phyloP scores from a whole-genome alignment of 2,113 vertebrate species.

The Paramormyrops kingsleyae region DNA sequence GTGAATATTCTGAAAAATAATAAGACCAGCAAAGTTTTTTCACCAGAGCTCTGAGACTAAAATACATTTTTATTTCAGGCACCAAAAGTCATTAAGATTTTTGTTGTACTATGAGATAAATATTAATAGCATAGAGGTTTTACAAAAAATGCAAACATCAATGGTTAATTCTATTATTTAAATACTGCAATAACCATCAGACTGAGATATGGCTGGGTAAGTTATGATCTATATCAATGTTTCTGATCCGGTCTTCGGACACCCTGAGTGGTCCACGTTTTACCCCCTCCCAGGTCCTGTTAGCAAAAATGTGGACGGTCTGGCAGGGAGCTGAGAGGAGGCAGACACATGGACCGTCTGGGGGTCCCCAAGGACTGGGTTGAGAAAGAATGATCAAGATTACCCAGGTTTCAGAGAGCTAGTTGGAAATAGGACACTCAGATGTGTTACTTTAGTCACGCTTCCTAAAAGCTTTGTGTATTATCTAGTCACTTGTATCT shows the following conservation, averaged over 20 bases:
- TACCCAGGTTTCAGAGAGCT: neutral
- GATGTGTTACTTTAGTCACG: neutral
- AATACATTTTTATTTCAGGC: conserved; percentile 29
- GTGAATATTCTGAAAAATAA: conserved; percentile 7
- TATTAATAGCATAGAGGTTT: conserved; percentile 22
- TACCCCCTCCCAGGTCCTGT: neutral
- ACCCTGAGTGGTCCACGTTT: neutral
- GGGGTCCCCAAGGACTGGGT: neutral
- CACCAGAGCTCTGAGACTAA: conserved; percentile 22
- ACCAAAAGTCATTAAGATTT: conserved; percentile 24
- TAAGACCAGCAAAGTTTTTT: conserved; percentile 25
- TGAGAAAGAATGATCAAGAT: neutral
- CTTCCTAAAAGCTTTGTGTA: neutral
- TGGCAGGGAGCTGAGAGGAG: neutral
- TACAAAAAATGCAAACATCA: neutral
- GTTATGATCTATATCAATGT: neutral
- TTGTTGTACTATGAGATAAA: conserved; percentile 17
- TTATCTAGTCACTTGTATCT: neutral
- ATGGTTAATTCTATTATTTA: neutral
- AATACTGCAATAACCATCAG: neutral
- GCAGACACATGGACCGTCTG: neutral
- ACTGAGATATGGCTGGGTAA: neutral
- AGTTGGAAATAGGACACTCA: neutral
- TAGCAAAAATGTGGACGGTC: neutral
- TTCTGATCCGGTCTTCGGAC: neutral